Percentiles rank a stretch among this genome's conserved stretches.
Evolutionary conservation across 2,888 invertebrate species (phyloP).

Genomic region (Trissolcus japonicus): DNA sequence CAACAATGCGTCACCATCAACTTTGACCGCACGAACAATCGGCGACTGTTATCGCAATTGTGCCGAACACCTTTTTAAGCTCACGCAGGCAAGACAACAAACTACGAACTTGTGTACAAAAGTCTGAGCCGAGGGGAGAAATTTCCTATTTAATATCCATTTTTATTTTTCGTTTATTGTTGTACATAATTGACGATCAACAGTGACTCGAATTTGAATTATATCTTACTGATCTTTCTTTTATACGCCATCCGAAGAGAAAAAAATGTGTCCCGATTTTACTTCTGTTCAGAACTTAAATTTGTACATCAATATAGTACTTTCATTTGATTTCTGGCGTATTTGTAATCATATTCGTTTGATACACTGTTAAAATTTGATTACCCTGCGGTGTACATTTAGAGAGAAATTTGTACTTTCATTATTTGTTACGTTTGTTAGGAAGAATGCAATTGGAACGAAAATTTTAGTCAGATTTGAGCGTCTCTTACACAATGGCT

Average conservation of each 20-base stretch:
- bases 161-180: not conserved
- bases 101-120: conserved; percentile 30
- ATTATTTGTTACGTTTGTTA: too few species aligned
- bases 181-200: conserved; percentile 5
- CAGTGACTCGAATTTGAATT: not conserved
- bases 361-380: not conserved
- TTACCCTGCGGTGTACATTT: too few species aligned
- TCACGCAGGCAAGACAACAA: conserved; percentile 52
- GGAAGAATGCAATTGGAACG: too few species aligned
- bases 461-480: too few species aligned
- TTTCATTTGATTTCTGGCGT: conserved; percentile 5
- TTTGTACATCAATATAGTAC: not conserved
- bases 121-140: conserved; percentile 8
- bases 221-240: not conserved
- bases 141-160: not conserved
- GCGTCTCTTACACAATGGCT: too few species aligned
- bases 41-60: conserved; percentile 25
- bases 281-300: not conserved
- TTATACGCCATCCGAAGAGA: not conserved
- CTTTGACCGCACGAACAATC: conserved; percentile 32
- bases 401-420: conserved; percentile 1
- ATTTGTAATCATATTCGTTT: not conserved
- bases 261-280: not conserved
- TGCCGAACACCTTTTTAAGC: conserved; percentile 41
- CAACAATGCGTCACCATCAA: conserved; percentile 62